Evolutionary conservation across 2,797 vertebrate genomes (phyloP).

Genomic region (Microcaecilia unicolor): DNA sequence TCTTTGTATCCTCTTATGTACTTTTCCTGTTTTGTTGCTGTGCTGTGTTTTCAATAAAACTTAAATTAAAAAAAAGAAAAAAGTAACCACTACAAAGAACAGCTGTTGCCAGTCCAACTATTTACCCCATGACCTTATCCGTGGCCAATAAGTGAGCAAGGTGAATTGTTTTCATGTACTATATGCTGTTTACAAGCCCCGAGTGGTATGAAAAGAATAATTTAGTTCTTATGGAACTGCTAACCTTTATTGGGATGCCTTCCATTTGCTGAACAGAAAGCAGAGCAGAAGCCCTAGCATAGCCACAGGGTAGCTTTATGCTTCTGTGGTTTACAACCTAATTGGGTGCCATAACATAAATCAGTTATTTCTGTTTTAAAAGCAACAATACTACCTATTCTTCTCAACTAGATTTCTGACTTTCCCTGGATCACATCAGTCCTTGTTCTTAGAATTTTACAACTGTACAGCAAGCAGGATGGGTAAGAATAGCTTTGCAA

Average conservation of each 20-base stretch:
- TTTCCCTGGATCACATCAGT: conserved; percentile 57
- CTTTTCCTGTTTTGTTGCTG: no score
- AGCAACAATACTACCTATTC: conserved; percentile 75
- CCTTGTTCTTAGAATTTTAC: conserved; percentile 69
- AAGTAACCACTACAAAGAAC: conserved; percentile 43
- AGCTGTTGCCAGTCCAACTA: conserved; percentile 68
- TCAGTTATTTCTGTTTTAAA: conserved; percentile 68
- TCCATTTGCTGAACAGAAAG: conserved; percentile 51
- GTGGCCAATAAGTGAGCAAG: conserved; percentile 61
- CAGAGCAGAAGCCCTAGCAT: conserved; percentile 40
- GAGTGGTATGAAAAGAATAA: conserved; percentile 59
- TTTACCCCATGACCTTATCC: conserved; percentile 73
- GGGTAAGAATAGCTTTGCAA: conserved; percentile 30
- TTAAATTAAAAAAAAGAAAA: no score
- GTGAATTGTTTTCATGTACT: conserved; percentile 72
- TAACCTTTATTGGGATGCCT: conserved; percentile 57
- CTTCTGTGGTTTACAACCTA: conserved; percentile 78
- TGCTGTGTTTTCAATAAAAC: no score
- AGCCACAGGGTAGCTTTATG: conserved; percentile 51
- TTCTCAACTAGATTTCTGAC: conserved; percentile 49
- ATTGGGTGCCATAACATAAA: conserved; percentile 76
- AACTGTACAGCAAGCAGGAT: conserved; percentile 39
- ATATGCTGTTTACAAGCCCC: conserved; percentile 69
- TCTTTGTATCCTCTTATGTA: no score
- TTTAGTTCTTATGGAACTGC: conserved; percentile 44